Evolutionary conservation across 2,113 vertebrate species (phyloP), one percentile per base, ranked within the genome.

Genomic region (Bungarus multicinctus): DNA sequence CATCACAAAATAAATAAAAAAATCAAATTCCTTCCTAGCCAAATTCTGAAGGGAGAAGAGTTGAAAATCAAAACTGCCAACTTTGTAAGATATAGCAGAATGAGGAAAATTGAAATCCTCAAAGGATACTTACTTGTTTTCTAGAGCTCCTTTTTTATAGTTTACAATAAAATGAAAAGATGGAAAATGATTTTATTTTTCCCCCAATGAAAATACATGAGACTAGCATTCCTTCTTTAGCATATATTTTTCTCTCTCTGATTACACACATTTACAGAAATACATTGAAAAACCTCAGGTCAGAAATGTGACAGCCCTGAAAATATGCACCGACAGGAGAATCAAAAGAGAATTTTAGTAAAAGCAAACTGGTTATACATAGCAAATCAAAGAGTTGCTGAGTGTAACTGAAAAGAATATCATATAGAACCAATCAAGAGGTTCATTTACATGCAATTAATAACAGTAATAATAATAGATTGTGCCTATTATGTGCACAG

Each of bases 101-200:
- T 14, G 90, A 12, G 8, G 10, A 39, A 92, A 88, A 39, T 30
- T 27, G 90, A 30, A 89, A 2, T 55, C 57, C 2, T 55, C 89
- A 91, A 43, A 0, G 0, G 18, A 93, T 30, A 3, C 10, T 91
- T 85, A 30, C 30, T 92, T 57, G 20, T 50, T 0, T 0, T 1
- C 27, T 5, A 54, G 16, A 14, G 81, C 9, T 2, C 1, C 2
- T 90, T 93, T 89, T 39, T 50, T 57, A 23, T 2, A 90, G 2
- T 88, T 91, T 54, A 27, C 20, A 64, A 64, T 18, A 74, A 74
- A 6, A 69, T 85, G 47, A n/a, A 89, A 91, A 6, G 47, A 2
- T 47, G 86, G 7, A 87, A 95, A 89, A 25, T 34, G 5, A 5
- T 58, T 39, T 39, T 30, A n/a, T 45, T 43, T 90, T n/a, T 0